Base-by-base conservation (phyloP, 2,113 vertebrate genomes). In the Syngnathoides biaculeatus region DNA sequence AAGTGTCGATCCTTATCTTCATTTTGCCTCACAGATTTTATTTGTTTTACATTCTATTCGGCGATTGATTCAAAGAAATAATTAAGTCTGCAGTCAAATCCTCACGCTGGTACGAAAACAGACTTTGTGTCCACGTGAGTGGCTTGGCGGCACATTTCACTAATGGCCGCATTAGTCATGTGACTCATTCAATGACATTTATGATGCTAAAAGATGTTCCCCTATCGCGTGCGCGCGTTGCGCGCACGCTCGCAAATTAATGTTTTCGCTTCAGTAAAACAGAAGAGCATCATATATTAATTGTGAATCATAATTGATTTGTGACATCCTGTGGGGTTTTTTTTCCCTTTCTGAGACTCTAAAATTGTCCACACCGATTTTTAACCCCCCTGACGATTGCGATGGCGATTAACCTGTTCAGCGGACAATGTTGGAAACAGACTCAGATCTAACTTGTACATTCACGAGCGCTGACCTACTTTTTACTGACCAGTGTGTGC, bases 401-500 rank as follows among this genome's bases (percentile, higher is more conserved):
- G n/a, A n/a, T n/a, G n/a, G n/a, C n/a, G n/a, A n/a, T n/a, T n/a
- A n/a, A n/a, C n/a, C n/a, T n/a, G n/a, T n/a, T n/a, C n/a, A n/a
- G n/a, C n/a, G n/a, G 83, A 86, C 80, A 85, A 84, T 82, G 79
- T 79, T 69, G 79, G 86, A 78, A 85, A 80, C 42, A 74, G 53
- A 76, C 64, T 90, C 88, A 77, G 88, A 89, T 72, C 87, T 89
- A 90, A 89, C 40, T 26, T 42, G 47, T 14, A 45, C n/a, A 64
- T 81, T 69, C 80, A 76, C 69, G 88, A 68, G 72, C 27, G 7
- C 69, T 87, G 89, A 90, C 88, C 79, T 74, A 79, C 64, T 89
- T 90, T 87, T 83, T 75, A 85, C 79, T 84, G 88, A 86, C 78
- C 85, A 74, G 70, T 74, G n/a, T n/a, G n/a, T n/a, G n/a, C n/a